Conservation (phyloP, 1,140 invertebrate species). For the Choristoneura fumiferana region DNA sequence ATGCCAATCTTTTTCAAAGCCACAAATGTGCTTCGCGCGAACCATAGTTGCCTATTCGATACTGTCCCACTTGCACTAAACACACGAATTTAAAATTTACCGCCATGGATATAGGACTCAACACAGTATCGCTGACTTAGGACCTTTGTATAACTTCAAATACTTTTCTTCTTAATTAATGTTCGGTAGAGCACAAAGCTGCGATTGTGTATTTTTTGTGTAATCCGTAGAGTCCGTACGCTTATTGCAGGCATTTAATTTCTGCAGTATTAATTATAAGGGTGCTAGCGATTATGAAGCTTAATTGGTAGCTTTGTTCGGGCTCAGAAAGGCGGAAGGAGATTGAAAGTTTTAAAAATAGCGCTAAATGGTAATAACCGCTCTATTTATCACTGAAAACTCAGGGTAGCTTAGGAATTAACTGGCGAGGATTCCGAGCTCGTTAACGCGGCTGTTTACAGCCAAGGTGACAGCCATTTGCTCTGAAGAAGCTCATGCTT, state of each 20-base stretch:
- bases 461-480: neutral
- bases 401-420: constrained; percentile 5
- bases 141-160: constrained; percentile 36
- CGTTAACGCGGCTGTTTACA: constrained; percentile 8
- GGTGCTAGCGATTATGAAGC: constrained; percentile 54
- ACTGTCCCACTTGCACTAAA: neutral
- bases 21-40: constrained; percentile 27
- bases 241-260: constrained; percentile 60
- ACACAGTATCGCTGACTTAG: constrained; percentile 31
- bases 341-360: constrained; percentile 44
- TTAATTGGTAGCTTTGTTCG: constrained; percentile 63
- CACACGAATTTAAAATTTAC: constrained; percentile 23
- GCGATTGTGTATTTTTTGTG: constrained; percentile 59
- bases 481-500: too few species aligned
- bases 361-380: constrained; percentile 2
- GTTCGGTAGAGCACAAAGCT: constrained; percentile 56
- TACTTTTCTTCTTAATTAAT: constrained; percentile 62
- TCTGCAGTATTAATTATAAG: constrained; percentile 64
- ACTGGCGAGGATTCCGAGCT: neutral
- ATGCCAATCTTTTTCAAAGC: constrained; percentile 26
- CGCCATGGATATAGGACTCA: constrained; percentile 28
- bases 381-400: neutral
- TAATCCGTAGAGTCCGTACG: constrained; percentile 46
- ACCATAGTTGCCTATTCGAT: constrained; percentile 27
- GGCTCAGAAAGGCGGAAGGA: constrained; percentile 37